Base-by-base conservation (phyloP, 2,113 vertebrate species). In the Pampusana beccarii region DNA sequence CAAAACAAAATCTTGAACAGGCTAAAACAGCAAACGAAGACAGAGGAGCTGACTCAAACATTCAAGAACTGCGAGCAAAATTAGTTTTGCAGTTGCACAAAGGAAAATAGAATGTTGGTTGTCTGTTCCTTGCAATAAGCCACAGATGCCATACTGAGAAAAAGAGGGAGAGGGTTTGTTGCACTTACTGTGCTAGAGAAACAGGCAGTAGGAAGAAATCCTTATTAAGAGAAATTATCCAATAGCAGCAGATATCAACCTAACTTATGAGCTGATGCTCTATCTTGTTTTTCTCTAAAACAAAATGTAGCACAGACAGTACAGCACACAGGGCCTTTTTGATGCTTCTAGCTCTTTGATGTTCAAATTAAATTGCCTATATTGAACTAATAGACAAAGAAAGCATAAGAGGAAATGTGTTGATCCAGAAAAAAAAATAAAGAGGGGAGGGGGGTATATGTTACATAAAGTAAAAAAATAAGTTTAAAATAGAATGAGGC, bases 381-480 rank as follows among this genome's bases (percentile, higher is more conserved):
- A 65, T 85, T 75, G 19, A 79, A 61, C 3, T 72, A 29, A 79
- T 17, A 3, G n/a, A 71, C 26, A 61, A 85, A 48, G 17, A 14
- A 73, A 71, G 6, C 7, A 14, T 34, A 74, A 64, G 28, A 79
- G 4, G 7, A 89, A 86, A 26, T 3, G 1, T 24, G 3, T 20
- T 36, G 25, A 51, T 48, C 24, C 34, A 66, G 57, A 50, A 79
- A 26, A 53, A 23, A n/a, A 12, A 9, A 3, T 6, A 31, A 36
- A 14, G 9, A 10, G 5, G 2, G 8, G 2, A 3, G 2, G 21
- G 8, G 11, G 2, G 2, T 21, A 14, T 44, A 71, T 23, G 0
- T 18, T 51, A 20, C 11, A 15, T 33, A 38, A 82, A 51, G 5
- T 24, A 29, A 38, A 85, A 79, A 57, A 44, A 24, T 1, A 0